These are phyloP conservation scores for Thunnus albacares DNA, from an alignment of 2,797 vertebrate species.

Conservation along the genomic window DNA sequence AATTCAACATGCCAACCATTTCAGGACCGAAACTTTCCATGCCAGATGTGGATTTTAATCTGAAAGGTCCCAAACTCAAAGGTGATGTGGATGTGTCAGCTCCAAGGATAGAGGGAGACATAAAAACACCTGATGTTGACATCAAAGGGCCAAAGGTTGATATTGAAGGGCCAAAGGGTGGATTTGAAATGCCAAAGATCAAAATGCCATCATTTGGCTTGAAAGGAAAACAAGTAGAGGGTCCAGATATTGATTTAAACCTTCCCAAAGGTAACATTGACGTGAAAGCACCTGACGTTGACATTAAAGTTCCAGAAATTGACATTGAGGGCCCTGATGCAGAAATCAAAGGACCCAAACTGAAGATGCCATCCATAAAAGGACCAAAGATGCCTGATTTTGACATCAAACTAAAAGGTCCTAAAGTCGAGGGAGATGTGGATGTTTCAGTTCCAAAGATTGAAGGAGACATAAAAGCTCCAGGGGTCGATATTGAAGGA, in stretches of 20 bases:
- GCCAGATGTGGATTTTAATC: conserved; percentile 29
- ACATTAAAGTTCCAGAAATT: conserved; percentile 13
- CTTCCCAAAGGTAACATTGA: neutral
- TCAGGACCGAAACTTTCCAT: conserved; percentile 20
- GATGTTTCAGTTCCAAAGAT: conserved; percentile 69
- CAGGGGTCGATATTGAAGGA: conserved; percentile 7
- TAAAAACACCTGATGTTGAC: conserved; percentile 26
- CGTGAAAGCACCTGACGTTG: conserved; percentile 11
- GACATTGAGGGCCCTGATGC: conserved; percentile 17
- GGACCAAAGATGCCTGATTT: conserved; percentile 27
- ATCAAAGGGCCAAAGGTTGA: conserved; percentile 3
- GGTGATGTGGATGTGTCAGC: conserved; percentile 61
- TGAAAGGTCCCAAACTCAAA: conserved; percentile 29
- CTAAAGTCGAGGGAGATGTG: conserved; percentile 31
- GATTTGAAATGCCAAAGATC: conserved; percentile 20
- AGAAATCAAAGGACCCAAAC: neutral
- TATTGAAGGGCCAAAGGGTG: neutral
- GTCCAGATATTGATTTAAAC: conserved; percentile 5
- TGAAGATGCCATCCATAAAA: neutral
- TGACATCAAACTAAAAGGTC: conserved; percentile 16
- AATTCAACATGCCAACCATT: conserved; percentile 12
- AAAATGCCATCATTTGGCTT: conserved; percentile 8
- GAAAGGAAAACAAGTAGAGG: neutral
- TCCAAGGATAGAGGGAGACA: conserved; percentile 60
- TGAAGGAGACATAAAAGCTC: conserved; percentile 49